Conservation (phyloP, 1,140 invertebrate genomes). For the Drosophila nigromelanica region DNA sequence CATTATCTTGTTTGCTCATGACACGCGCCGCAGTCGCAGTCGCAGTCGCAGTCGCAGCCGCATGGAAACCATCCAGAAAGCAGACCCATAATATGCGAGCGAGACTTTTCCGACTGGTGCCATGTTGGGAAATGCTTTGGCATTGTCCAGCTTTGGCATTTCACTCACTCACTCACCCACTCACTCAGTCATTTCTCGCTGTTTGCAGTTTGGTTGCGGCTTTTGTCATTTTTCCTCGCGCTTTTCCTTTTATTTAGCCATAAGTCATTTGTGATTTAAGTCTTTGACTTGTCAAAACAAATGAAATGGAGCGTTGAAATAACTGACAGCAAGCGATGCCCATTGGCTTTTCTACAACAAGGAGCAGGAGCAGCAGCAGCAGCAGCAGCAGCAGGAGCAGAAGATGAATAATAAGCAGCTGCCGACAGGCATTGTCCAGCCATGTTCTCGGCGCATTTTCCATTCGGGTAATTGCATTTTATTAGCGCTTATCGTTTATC, state of each 20-base stretch:
- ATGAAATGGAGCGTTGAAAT: slow-evolving; percentile 58
- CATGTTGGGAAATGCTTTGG: slow-evolving; percentile 32
- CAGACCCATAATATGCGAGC: too few relatives aligned
- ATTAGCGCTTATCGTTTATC: slow-evolving; percentile 57
- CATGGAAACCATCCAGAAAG: slow-evolving; percentile 12
- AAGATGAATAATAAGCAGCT: slow-evolving; percentile 28
- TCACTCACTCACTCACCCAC: slow-evolving; percentile 23
- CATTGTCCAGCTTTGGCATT: slow-evolving; percentile 29
- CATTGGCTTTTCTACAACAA: background rate
- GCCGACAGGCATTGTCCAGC: slow-evolving; percentile 20
- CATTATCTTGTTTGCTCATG: slow-evolving; percentile 81
- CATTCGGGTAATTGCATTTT: slow-evolving; percentile 71
- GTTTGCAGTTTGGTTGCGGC: slow-evolving; percentile 36
- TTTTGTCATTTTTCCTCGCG: slow-evolving; percentile 59
- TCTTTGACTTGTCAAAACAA: slow-evolving; percentile 60
- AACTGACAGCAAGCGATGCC: slow-evolving; percentile 35
- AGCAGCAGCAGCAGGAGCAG: background rate
- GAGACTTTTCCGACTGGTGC: too few relatives aligned
- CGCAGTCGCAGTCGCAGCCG: background rate
- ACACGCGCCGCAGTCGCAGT: slow-evolving; percentile 56
- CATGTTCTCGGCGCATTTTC: slow-evolving; percentile 16
- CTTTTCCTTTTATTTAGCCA: slow-evolving; percentile 18
- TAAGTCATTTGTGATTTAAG: slow-evolving; percentile 59
- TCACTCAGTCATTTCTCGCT: slow-evolving; percentile 30
- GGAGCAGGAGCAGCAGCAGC: too few relatives aligned